A percentile compares a stretch with the other conserved stretches of the same genome.
Evolutionary conservation across 2,888 invertebrate species (phyloP).

Genomic region (Agrilus biguttatus): DNA sequence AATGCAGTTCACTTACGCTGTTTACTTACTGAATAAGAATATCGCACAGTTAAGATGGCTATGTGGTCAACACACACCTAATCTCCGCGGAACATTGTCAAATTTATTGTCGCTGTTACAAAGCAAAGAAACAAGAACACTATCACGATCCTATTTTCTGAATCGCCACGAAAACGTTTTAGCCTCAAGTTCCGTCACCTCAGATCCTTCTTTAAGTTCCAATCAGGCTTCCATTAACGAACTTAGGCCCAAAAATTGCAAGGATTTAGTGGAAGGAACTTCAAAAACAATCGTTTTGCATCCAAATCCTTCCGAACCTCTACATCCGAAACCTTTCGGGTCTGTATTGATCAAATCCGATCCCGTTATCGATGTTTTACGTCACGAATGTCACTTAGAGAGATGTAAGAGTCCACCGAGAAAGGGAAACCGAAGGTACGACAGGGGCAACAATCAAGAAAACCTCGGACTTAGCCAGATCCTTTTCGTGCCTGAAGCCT

Average conservation of each 20-base stretch:
- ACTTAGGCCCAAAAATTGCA: too few species aligned
- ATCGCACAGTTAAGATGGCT: slow-evolving; percentile 79
- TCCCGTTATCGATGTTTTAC: slow-evolving; percentile 20
- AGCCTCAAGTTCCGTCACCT: too few species aligned
- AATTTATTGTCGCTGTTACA: slow-evolving; percentile 41
- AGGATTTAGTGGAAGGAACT: too few species aligned
- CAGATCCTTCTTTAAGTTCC: too few species aligned
- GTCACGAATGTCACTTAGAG: slow-evolving; percentile 13
- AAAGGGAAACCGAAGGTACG: slow-evolving; percentile 1
- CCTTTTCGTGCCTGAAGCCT: slow-evolving; percentile 27
- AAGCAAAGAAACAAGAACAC: slow-evolving; percentile 6
- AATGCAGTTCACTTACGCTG: slow-evolving; percentile 73
- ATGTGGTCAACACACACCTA: slow-evolving; percentile 55
- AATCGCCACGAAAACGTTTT: background rate
- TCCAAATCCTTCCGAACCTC: too few species aligned
- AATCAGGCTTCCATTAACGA: too few species aligned
- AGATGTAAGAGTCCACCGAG: slow-evolving; percentile 12
- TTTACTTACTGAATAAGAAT: slow-evolving; percentile 87
- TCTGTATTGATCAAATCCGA: slow-evolving; percentile 18
- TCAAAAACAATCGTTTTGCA: too few species aligned
- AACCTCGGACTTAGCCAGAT: slow-evolving; percentile 24
- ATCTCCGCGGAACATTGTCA: slow-evolving; percentile 61
- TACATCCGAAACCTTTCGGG: slow-evolving; percentile 4
- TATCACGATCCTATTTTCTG: background rate
- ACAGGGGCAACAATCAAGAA: slow-evolving; percentile 7